Evolutionary conservation across 2,113 vertebrate species (phyloP).

Genomic region (Nothobranchius kuhntae): DNA sequence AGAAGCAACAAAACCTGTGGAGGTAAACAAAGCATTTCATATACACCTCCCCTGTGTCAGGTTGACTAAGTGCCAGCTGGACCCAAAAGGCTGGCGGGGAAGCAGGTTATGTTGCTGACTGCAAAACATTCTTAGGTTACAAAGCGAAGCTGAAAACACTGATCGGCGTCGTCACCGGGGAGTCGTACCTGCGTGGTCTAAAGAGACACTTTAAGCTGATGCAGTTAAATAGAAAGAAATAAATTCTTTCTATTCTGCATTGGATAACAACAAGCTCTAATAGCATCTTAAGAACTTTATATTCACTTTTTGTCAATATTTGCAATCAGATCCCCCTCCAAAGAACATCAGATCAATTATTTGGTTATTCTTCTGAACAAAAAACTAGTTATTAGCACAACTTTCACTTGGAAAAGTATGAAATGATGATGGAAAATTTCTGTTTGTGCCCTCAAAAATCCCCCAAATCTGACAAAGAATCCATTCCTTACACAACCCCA

Average conservation of each 20-base stretch:
- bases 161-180: conserved; percentile 43
- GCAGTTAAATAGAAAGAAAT: conserved; percentile 23
- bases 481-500: conserved; percentile 30
- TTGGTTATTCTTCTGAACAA: conserved; percentile 5
- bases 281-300: no score
- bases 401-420: conserved; percentile 17
- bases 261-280: background rate
- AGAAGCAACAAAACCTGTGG: conserved; percentile 59
- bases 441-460: conserved; percentile 43
- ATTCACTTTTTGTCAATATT: no score
- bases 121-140: conserved; percentile 67
- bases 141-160: conserved; percentile 59
- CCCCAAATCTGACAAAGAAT: conserved; percentile 52
- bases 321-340: no score
- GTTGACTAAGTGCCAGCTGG: conserved; percentile 65
- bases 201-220: conserved; percentile 40
- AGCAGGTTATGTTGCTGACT: conserved; percentile 71
- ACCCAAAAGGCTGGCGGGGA: conserved; percentile 54
- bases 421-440: conserved; percentile 17
- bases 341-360: background rate
- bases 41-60: conserved; percentile 71
- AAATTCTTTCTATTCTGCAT: conserved; percentile 12
- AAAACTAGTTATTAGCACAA: conserved; percentile 13
- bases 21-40: conserved; percentile 74
- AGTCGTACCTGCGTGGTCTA: conserved; percentile 43